A percentile compares a stretch with the other conserved stretches of the same genome.
phyloP scores from a whole-genome alignment of 2,113 vertebrate species.

The Chinchilla lanigera region DNA sequence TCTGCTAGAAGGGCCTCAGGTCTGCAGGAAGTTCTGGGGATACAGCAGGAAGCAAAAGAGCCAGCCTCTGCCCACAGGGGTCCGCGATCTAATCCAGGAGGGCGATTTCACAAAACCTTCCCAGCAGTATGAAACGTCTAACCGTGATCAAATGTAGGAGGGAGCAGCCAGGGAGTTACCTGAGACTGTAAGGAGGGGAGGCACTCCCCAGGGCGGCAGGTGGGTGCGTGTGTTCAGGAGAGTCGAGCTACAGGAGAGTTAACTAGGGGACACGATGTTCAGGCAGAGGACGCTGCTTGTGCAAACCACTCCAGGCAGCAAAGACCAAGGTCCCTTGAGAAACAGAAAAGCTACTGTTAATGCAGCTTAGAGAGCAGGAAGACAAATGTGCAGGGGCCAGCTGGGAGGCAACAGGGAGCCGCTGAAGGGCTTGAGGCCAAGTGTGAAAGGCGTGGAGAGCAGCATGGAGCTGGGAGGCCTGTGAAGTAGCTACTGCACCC shows the following conservation, averaged over 20 bases:
- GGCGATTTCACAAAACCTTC: not conserved
- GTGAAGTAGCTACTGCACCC: not conserved
- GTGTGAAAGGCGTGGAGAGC: not conserved
- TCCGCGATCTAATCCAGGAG: not conserved
- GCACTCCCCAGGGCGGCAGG: not conserved
- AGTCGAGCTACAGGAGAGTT: not conserved
- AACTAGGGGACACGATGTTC: not conserved
- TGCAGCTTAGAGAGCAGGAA: not conserved
- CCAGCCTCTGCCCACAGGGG: not conserved
- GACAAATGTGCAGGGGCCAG: not conserved
- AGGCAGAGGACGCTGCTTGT: not conserved
- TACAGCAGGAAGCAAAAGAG: not conserved
- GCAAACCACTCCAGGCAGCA: not conserved
- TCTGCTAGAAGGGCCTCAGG: not conserved
- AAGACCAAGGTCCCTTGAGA: not conserved
- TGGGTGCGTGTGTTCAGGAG: too few species aligned
- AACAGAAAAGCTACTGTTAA: not conserved
- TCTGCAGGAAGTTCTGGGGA: not conserved
- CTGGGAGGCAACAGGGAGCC: not conserved
- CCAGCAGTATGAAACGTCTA: not conserved
- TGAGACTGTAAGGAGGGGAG: not conserved
- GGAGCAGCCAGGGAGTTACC: too few species aligned
- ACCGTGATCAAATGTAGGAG: not conserved
- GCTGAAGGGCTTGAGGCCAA: not conserved
- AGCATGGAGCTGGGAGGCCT: not conserved